Evolutionary conservation across 2,113 vertebrate species (phyloP).

Genomic region (Paracyprichromis sp.): DNA sequence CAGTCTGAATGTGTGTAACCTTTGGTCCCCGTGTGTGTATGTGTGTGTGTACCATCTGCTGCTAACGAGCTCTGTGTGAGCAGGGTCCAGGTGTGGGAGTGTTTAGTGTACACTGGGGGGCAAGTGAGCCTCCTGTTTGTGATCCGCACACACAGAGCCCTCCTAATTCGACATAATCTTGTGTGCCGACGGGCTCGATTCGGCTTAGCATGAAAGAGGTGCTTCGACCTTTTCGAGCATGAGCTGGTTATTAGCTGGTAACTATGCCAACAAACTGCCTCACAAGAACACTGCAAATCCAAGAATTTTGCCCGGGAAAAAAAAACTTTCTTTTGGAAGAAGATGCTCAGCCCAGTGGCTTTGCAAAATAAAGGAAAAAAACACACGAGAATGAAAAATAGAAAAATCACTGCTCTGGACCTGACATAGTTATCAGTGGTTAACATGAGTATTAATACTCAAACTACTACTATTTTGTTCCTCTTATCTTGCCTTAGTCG

Average conservation of each 20-base stretch:
- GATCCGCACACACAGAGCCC: neutral
- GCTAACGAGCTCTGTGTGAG: constrained; percentile 53
- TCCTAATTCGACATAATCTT: constrained; percentile 17
- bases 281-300: neutral
- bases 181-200: neutral
- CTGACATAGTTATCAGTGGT: neutral
- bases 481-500: neutral
- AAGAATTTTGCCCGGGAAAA: neutral
- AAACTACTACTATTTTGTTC: neutral
- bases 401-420: neutral
- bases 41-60: constrained; percentile 41
- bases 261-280: neutral
- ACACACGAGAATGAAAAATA: neutral
- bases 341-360: neutral
- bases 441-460: neutral
- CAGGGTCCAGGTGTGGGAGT: constrained; percentile 55
- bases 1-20: constrained; percentile 51
- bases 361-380: neutral
- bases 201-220: neutral
- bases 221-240: neutral
- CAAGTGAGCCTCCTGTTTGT: constrained; percentile 38
- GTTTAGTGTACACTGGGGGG: constrained; percentile 49
- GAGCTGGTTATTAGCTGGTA: neutral
- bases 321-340: neutral
- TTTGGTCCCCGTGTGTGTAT: neutral